Base-by-base conservation (phyloP, 1,140 invertebrate species). In the Drosophila cardini region DNA sequence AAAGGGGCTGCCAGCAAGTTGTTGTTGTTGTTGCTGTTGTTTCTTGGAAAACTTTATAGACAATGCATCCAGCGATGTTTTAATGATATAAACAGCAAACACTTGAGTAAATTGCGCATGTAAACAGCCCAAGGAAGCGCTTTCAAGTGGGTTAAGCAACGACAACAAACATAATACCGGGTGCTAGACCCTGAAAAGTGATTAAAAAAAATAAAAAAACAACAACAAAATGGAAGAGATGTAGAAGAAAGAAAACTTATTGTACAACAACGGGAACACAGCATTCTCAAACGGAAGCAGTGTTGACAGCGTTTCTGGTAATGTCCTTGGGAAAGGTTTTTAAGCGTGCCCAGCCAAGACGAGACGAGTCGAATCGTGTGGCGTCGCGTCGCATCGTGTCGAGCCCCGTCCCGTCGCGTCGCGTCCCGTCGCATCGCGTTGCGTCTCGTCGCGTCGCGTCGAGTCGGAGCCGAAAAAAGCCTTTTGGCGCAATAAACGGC, bases 121-220 rank as follows among this genome's bases (percentile, higher is more conserved):
- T 82, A 87, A 86, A 86, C 75, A 86, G 75, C 70, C 46, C 11
- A 68, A 71, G 64, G 57, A 73, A 69, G 53, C 53, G 53, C 57
- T 53, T 42, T 52, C 74, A 68, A 45, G 21, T 81, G 72, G 72
- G 76, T 64, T 72, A 65, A 52, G 42, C 57, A 73, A 55, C 60
- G 38, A 70, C 7, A 38, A 48, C 45, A 46, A 65, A 46, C 11
- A 42, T 62, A 72, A 74, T 71, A 58, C 60, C 55, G 50, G 72
- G 78, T 77, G 78, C 71, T 84, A 89, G 74, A 86, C 81, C 81
- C 81, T 90, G 80, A 90, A 89, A 90, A 90, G 86, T 87, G 84
- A 87, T 87, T 87, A 90, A 85, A 90, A 90, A 78, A 60, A 43
- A 64, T n/a, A n/a, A 48, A 55, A 9, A 55, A 61, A 9, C 4